Evolutionary conservation across 2,113 vertebrate genomes (phyloP), one percentile per base, ranked within the genome.

Genomic region (Dromaius novaehollandiae): DNA sequence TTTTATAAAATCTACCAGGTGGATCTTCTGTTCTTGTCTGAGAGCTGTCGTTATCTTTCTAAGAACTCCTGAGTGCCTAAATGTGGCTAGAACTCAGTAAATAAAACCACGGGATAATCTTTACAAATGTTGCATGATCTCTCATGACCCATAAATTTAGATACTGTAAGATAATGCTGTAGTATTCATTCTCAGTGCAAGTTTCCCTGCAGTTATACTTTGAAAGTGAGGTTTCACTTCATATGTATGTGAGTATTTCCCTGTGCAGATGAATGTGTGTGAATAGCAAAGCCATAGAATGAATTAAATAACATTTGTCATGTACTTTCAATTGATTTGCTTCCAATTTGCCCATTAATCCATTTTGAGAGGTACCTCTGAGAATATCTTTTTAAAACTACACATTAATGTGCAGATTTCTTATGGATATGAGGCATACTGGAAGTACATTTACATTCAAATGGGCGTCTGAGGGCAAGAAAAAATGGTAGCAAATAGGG

Each of bases 1-100:
- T 66, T 89, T 89, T 89, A 74, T 82, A 77, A 82, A 86, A 83
- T 74, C 78, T 95, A 50, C 86, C 88, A 95, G 83, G 82, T 93
- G 93, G 58, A 66, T 91, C 38, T 70, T 95, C 75, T 89, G 63
- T n/a, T 96, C 69, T 92, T 87, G 76, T 70, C 28, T 89, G 74
- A 58, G 81, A 79, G 77, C 58, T 71, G 70, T 93, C 38, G 44
- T 95, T 90, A 36, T 94, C 44, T 92, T 82, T 79, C 81, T 79
- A 55, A 85, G 78, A 84, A 34, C 48, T 89, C n/a, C 0, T 44
- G 66, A 82, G 50, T 75, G 58, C 50, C 74, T 78, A 63, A 85
- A 78, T 44, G 25, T 68, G 30, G 88, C 66, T 85, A 89, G 70
- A 74, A 30, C 87, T 93, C 50, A 91, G 70, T 95, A 93, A 94